phyloP scores from a whole-genome alignment of 2,888 invertebrate genomes.

The Nowickia ferox region DNA sequence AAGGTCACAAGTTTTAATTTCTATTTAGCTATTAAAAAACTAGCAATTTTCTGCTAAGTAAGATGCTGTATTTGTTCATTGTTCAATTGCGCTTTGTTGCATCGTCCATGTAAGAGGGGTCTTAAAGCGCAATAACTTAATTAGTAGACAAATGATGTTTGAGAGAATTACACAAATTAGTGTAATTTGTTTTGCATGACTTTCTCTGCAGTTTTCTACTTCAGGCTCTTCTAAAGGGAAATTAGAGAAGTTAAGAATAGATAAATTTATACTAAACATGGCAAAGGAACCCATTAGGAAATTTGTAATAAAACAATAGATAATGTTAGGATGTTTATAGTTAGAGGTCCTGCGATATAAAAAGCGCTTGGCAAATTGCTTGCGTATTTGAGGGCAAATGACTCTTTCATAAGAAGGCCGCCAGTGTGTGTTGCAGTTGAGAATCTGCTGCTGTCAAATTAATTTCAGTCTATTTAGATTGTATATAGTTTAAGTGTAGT shows the following conservation, averaged over 20 bases:
- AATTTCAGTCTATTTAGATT: too few species aligned
- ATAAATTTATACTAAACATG: too few species aligned
- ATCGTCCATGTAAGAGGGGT: not conserved
- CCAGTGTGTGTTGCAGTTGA: too few species aligned
- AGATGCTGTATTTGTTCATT: not conserved
- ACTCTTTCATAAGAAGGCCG: too few species aligned
- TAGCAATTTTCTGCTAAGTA: not conserved
- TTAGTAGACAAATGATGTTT: slow-evolving; percentile 53
- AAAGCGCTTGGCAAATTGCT: too few species aligned
- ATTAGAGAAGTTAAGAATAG: slow-evolving; percentile 23
- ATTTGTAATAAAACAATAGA: not conserved
- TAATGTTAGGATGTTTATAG: too few species aligned
- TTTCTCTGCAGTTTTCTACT: not conserved
- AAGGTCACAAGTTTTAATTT: not conserved
- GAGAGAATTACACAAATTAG: slow-evolving; percentile 55
- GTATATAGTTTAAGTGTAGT: too few species aligned
- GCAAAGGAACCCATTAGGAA: not conserved
- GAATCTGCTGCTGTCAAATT: too few species aligned
- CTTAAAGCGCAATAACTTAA: slow-evolving; percentile 50
- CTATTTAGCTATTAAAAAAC: not conserved
- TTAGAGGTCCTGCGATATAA: too few species aligned
- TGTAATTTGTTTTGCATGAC: slow-evolving; percentile 30
- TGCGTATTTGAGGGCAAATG: too few species aligned
- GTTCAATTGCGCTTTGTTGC: not conserved
- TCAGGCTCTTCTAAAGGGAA: not conserved